phyloP scores from a whole-genome alignment of 2,888 invertebrate genomes.

The Elegia similella region DNA sequence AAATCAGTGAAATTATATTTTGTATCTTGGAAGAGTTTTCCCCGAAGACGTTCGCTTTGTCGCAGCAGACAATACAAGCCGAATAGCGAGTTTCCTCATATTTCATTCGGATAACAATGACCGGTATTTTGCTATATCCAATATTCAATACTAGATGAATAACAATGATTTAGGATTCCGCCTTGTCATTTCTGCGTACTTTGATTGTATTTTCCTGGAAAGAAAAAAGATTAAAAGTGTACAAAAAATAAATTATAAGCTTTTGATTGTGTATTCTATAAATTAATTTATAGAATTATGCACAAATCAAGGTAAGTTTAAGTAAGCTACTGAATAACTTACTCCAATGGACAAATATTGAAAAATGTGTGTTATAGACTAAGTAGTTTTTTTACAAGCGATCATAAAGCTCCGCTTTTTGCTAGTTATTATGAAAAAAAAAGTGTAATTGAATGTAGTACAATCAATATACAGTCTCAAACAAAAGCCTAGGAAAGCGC shows the following conservation, averaged over 20 bases:
- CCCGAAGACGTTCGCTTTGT: conserved; percentile 53
- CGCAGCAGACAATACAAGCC: conserved; percentile 57
- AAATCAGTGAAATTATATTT: conserved; percentile 71
- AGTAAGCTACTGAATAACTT: too few species aligned
- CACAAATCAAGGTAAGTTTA: too few species aligned
- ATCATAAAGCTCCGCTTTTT: too few species aligned
- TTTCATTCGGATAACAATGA: conserved; percentile 68
- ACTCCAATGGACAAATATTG: too few species aligned
- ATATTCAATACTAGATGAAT: conserved; percentile 53
- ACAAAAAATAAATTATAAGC: too few species aligned
- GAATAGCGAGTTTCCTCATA: conserved; percentile 61
- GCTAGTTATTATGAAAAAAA: too few species aligned
- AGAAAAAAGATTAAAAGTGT: too few species aligned
- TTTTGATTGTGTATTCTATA: too few species aligned
- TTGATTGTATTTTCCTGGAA: background rate
- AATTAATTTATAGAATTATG: too few species aligned
- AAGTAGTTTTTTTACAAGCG: too few species aligned
- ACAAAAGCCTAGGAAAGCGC: conserved; percentile 1
- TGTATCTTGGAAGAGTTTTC: conserved; percentile 58
- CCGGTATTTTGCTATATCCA: conserved; percentile 58
- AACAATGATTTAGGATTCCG: background rate
- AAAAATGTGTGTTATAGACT: too few species aligned
- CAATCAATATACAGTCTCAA: background rate
- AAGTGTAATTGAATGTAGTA: too few species aligned
- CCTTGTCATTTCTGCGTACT: background rate